These are phyloP conservation scores for Hoplostethus mediterraneus DNA, from an alignment of 2,797 vertebrate genomes.

Conservation along the genomic window DNA sequence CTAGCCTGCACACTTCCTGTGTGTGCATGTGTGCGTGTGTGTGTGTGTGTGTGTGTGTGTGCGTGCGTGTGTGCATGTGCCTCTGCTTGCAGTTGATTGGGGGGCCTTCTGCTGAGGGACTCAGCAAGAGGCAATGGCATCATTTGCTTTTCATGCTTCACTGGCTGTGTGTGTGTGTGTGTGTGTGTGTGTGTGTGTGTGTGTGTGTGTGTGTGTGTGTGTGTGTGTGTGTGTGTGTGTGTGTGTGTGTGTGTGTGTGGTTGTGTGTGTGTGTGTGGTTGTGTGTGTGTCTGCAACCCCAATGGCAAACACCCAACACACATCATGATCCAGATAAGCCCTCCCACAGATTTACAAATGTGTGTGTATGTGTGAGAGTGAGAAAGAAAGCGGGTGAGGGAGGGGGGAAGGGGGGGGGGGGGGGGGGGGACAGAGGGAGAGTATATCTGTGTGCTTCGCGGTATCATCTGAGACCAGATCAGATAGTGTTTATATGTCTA, in stretches of 20 bases:
- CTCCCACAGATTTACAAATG: conserved; percentile 25
- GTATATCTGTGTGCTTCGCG: background rate
- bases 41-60: conserved; percentile 19
- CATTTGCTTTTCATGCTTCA: conserved; percentile 58
- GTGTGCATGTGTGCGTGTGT: conserved; percentile 20
- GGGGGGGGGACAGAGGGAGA: background rate
- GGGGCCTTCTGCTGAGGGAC: conserved; percentile 41
- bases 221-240: conserved; percentile 9
- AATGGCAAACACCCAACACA: conserved; percentile 17
- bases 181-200: conserved; percentile 7
- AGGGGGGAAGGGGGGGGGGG: background rate
- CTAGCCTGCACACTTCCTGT: conserved; percentile 8
- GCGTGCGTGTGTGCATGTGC: conserved; percentile 17
- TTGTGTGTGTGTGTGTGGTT: conserved; percentile 16
- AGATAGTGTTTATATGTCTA: background rate
- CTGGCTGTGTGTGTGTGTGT: conserved; percentile 16
- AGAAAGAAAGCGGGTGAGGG: background rate
- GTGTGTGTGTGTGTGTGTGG: conserved; percentile 6
- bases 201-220: conserved; percentile 9
- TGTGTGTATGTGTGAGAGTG: background rate
- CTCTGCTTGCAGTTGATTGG: conserved; percentile 24
- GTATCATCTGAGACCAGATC: background rate
- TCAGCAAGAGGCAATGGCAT: conserved; percentile 28
- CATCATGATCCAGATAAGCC: conserved; percentile 19
- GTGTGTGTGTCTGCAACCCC: conserved; percentile 3